These are phyloP conservation scores for Meta bourneti DNA, from an alignment of 2,888 invertebrate genomes.

Conservation along the genomic window DNA sequence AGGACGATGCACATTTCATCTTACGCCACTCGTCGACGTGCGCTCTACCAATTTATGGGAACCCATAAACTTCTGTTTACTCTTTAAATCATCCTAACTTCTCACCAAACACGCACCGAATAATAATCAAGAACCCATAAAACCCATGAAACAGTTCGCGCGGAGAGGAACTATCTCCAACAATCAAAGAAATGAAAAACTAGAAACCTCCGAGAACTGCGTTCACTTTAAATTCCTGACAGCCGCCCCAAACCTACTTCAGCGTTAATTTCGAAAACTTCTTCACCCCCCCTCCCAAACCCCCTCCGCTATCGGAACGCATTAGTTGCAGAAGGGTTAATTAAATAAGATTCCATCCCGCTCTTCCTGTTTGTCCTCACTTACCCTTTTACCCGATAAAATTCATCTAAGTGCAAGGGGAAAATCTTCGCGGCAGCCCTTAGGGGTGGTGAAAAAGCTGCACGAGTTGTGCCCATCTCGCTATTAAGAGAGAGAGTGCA, in stretches of 20 bases:
- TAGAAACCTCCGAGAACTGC: background rate
- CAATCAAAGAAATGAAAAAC: background rate
- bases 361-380: constrained; percentile 45
- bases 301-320: constrained; percentile 29
- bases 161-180: background rate
- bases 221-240: constrained; percentile 50
- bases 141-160: background rate
- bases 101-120: background rate
- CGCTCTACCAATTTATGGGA: background rate
- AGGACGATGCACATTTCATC: too few relatives aligned
- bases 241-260: constrained; percentile 11
- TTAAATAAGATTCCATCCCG: constrained; percentile 62
- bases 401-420: constrained; percentile 41
- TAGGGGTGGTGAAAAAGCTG: constrained; percentile 42
- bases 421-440: constrained; percentile 2
- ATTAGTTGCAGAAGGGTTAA: constrained; percentile 65
- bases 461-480: constrained; percentile 6
- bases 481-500: constrained; percentile 42
- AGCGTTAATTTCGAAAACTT: constrained; percentile 59
- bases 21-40: too few relatives aligned
- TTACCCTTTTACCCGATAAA: constrained; percentile 56
- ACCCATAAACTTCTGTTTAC: background rate
- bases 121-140: constrained; percentile 1
- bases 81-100: background rate
- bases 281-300: constrained; percentile 12